Conservation (phyloP, 2,888 invertebrate species). For the Lagria hirta region DNA sequence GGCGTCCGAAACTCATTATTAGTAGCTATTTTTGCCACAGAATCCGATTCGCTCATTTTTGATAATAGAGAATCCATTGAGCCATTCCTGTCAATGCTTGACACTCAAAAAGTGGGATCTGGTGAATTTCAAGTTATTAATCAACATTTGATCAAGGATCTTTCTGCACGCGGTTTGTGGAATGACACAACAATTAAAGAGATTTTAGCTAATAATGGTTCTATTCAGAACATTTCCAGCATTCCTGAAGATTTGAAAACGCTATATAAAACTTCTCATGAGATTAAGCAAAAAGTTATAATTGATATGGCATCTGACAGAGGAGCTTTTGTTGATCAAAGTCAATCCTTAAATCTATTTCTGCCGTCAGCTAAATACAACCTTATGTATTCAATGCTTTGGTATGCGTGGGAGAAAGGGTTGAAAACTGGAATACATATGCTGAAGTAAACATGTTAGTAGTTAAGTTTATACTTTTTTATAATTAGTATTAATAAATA, state of each 20-base stretch:
- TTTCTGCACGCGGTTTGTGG: constrained; percentile 91
- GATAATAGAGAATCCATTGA: constrained; percentile 99
- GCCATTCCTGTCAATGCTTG: constrained; percentile 97
- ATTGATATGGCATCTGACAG: constrained; percentile 97
- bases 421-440: constrained; percentile 99
- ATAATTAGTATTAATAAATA: too few relatives aligned
- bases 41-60: constrained; percentile 97
- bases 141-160: constrained; percentile 89
- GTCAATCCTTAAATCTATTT: constrained; percentile 96
- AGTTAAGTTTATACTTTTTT: too few relatives aligned
- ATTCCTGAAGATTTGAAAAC: constrained; percentile 85
- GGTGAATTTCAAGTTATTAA: constrained; percentile 97
- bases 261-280: constrained; percentile 97
- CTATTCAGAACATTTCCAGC: constrained; percentile 82
- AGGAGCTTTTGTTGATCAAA: constrained; percentile 98
- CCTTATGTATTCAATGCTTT: constrained; percentile 96
- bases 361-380: constrained; percentile 93
- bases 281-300: constrained; percentile 89
- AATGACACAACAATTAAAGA: constrained; percentile 86
- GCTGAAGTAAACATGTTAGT: too few relatives aligned
- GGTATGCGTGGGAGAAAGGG: constrained; percentile 95
- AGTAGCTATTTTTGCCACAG: constrained; percentile 97
- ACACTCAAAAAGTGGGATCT: constrained; percentile 88
- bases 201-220: constrained; percentile 90
- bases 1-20: constrained; percentile 89